Evolutionary conservation across 2,888 invertebrate species (phyloP).

Genomic region (Synergus gifuensis): DNA sequence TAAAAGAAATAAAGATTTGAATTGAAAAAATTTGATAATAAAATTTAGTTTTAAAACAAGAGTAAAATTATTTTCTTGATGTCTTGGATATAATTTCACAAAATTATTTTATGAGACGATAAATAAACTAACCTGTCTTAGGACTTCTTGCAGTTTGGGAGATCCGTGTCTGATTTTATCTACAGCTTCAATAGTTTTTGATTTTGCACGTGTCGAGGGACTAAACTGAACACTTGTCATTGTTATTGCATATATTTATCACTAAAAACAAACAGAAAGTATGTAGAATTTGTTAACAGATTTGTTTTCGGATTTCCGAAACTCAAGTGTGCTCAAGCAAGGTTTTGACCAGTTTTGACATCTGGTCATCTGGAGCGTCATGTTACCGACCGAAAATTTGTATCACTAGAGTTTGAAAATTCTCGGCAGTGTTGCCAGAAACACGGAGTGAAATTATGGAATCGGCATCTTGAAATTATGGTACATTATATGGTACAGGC

Average conservation of each 20-base stretch:
- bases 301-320: background rate
- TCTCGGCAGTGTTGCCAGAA: too few relatives aligned
- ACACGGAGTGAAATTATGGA: too few relatives aligned
- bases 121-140: conserved; percentile 73
- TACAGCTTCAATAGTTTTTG: conserved; percentile 63
- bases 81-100: background rate
- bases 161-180: conserved; percentile 71
- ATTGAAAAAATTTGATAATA: background rate
- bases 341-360: too few relatives aligned
- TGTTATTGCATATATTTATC: conserved; percentile 31
- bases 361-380: too few relatives aligned
- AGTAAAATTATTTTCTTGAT: background rate
- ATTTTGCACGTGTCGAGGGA: conserved; percentile 61
- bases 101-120: background rate
- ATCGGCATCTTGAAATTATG: too few relatives aligned
- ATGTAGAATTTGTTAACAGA: background rate
- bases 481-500: too few relatives aligned
- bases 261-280: background rate
- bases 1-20: conserved; percentile 22
- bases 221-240: conserved; percentile 62
- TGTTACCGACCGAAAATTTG: too few relatives aligned
- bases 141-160: conserved; percentile 73
- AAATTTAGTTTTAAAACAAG: background rate
- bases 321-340: too few relatives aligned
- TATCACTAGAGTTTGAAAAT: too few relatives aligned